Evolutionary conservation across 2,797 vertebrate species (phyloP).

Genomic region (Cetoscarus ocellatus): DNA sequence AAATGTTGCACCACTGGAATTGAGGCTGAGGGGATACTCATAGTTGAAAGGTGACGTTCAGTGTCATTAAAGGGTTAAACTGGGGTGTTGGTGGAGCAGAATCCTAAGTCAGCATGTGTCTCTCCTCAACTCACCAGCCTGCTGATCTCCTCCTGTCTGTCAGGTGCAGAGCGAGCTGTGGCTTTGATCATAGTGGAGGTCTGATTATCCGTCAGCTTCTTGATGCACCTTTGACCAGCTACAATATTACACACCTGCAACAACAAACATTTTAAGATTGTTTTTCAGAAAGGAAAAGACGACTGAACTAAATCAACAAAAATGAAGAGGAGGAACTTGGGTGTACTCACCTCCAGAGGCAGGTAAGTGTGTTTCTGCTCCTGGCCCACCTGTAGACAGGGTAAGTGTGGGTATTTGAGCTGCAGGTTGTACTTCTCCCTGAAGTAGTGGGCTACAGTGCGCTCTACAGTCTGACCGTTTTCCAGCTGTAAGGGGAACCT

Average conservation of each 20-base stretch:
- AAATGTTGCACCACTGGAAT: neutral
- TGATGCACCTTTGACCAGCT: slow-evolving; percentile 97
- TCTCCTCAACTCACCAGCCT: slow-evolving; percentile 89
- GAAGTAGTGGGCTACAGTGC: slow-evolving; percentile 99
- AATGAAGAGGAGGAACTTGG: neutral
- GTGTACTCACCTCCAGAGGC: slow-evolving; percentile 93
- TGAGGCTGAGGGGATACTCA: neutral
- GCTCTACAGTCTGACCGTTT: slow-evolving; percentile 98
- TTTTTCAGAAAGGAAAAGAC: too few species aligned
- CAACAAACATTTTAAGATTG: neutral
- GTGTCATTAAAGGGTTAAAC: slow-evolving; percentile 4
- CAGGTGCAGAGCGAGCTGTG: slow-evolving; percentile 96
- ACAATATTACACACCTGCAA: slow-evolving; percentile 98
- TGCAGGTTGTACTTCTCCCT: slow-evolving; percentile 99
- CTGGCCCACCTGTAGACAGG: slow-evolving; percentile 99
- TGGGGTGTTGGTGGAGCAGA: neutral
- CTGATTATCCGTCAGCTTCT: slow-evolving; percentile 99
- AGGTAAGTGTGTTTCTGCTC: slow-evolving; percentile 99
- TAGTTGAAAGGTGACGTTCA: neutral
- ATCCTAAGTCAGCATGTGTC: slow-evolving; percentile 7
- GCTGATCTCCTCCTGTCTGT: slow-evolving; percentile 98
- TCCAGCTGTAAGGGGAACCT: slow-evolving; percentile 98
- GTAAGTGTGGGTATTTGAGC: slow-evolving; percentile 98
- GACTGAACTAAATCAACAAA: too few species aligned
- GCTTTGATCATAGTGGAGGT: slow-evolving; percentile 99